Evolutionary conservation across 2,113 vertebrate species (phyloP), one percentile per base, ranked within the genome.

Genomic region (Sorex araneus): DNA sequence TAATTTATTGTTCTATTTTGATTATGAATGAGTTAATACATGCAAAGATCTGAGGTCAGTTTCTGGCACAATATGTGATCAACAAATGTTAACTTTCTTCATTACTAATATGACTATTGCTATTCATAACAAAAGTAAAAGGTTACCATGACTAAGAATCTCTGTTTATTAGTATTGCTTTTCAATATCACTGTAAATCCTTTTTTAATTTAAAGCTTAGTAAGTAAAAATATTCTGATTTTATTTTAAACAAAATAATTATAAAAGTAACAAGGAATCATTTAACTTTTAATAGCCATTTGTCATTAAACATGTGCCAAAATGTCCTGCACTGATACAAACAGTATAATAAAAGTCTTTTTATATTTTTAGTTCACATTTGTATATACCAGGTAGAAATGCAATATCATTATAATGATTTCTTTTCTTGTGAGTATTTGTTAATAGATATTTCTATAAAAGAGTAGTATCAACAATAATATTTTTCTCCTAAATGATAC

Each of bases 221-320:
- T 32, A 66, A 25, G 34, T 63, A 87, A n/a, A 74, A 77, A 87
- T 74, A 73, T 8, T 66, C 27, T 67, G 25, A 70, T 92, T 89
- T 60, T 60, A 89, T 73, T 76, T 92, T 57, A 90, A 87, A 66
- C 36, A 84, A 87, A 87, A 54, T 79, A 77, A 86, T 69, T 75
- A 93, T 19, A 63, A 84, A 76, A 75, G 80, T 81, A 45, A 50
- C 1, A 70, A 1, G 54, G n/a, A 40, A 64, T 8, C 27, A 25
- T 85, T 92, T 89, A 13, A 13, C 27, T 69, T 66, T 69, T 89
- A 64, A 78, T 3, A 79, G 2, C 8, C 30, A 25, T 85, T 92
- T 91, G 13, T 8, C 27, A 69, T 66, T 69, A 86, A 64, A 78
- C 43, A 81, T n/a, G 30, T 66, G 45, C 7, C 28, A 40, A 30